Evolutionary conservation across 1,140 invertebrate genomes (phyloP), one percentile per base, ranked within the genome.

Genomic region (Lepidurus couesii): DNA sequence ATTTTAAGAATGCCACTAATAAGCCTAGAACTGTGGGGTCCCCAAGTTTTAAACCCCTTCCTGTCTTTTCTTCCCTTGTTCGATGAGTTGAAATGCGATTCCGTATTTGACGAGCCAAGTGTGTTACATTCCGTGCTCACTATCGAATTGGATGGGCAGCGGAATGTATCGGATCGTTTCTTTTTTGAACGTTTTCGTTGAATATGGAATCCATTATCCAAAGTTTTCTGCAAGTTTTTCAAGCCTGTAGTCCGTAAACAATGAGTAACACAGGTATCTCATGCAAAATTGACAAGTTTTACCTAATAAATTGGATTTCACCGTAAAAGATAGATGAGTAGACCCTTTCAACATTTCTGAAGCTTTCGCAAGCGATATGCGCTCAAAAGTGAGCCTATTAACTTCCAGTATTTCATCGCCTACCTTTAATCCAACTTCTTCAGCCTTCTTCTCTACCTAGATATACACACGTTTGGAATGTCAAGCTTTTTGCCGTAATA

Each of bases 321-420:
- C 95, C 53, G 94, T 96, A 81, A 99, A 94, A 84, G 93, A 95
- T 65, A 99, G 88, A 87, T 99, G 97, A 76, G 97, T 99, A 34
- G 96, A 95, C 53, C 94, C 92, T 79, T 92, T 90, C 1, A 99
- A 89, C 75, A 98, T 92, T 85, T 99, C 97, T 81, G 98, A 88
- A 3, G 97, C 97, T 83, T 92, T 90, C 24, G 92, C 90, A 83
- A 95, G 92, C 81, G 91, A 93, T 45, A 98, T 92, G 84, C 96
- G 93, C 83, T 95, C 91, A 85, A 99, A 98, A 82, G 92, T 97
- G 83, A 97, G 94, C 21, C 97, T 95, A 85, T 99, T 99, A 0
- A 99, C 96, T 87, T 98, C 95, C 77, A 99, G 87, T 80, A 98
- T 94, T 87, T 99, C 96, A 88, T 99, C 98, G 1, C 97, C 97